Base-by-base conservation (phyloP, 64 coral and sea anemone genomes). In the Dendrophyllia cribrosa region DNA sequence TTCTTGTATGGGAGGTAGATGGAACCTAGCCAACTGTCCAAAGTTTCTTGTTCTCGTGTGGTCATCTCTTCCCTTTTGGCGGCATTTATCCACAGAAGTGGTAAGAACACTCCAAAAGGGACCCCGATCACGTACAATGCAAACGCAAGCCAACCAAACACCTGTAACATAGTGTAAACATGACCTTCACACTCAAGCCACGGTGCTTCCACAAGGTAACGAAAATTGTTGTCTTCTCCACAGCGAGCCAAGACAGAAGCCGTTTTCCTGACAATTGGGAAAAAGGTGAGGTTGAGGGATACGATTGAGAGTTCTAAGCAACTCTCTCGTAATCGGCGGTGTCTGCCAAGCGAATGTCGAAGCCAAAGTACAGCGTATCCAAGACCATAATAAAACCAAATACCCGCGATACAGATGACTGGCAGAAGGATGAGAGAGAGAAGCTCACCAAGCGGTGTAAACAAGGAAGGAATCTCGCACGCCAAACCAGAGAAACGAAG, bases 261-360 rank as follows among this genome's bases (percentile, higher is more conserved):
- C 9, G 95, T 71, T 43, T 58, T 81, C 59, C 78, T 83, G 15
- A 88, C 91, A 85, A 96, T 76, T 8, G 95, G 95, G 77, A 96
- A 96, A 58, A 89, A 96, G 7, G 91, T 93, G 15, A 96, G 56
- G 44, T 89, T 93, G 11, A 96, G 86, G 71, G 70, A 96, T 14
- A 93, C 79, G 51, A 96, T 88, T 58, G 85, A 85, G 8, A 93
- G 48, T 34, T 96, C 48, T 44, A 90, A 79, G 55, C 66, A 70
- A 2, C 60, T 43, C n/a, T 90, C 58, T 51, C 88, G 50, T 69
- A 80, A 58, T 58, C 76, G 19, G 43, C 52, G 70, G 59, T 48
- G 79, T 64, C 77, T 56, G 70, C 45, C 20, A 53, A 47, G 50
- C 58, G 5, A 71, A 82, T 70, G n/a, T 68, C 65, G 48, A 90